Conservation (phyloP, 2,797 vertebrate genomes). For the Leuciscus waleckii region DNA sequence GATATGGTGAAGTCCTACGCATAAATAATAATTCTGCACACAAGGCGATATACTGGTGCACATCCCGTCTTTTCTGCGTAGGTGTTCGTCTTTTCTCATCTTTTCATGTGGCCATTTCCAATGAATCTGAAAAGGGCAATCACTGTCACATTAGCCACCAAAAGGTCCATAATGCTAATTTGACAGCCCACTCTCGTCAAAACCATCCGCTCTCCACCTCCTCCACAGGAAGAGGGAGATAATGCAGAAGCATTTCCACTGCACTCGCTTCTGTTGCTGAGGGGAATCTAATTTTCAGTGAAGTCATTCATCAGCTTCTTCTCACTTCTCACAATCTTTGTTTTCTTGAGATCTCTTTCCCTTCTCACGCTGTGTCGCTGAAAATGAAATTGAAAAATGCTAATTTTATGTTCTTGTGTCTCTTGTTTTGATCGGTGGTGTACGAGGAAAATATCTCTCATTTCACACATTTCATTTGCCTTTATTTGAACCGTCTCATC, state of each 20-base stretch:
- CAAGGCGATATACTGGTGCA: background rate
- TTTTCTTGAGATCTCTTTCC: background rate
- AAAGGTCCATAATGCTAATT: slow-evolving; percentile 12
- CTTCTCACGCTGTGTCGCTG: background rate
- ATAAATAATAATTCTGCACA: background rate
- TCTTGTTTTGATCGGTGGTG: background rate
- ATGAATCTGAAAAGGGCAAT: background rate
- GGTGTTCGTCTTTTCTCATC: background rate
- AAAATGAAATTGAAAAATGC: slow-evolving; percentile 39
- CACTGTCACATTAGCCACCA: background rate
- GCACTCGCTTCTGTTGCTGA: background rate
- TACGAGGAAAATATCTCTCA: background rate
- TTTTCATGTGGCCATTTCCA: background rate
- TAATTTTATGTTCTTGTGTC: background rate
- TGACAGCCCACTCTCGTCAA: slow-evolving; percentile 38
- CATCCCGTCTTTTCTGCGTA: slow-evolving; percentile 29
- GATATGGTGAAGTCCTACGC: background rate
- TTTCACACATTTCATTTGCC: background rate
- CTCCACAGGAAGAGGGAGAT: background rate
- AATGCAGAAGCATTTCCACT: slow-evolving; percentile 16
- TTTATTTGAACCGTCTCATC: background rate
- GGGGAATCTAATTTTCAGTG: slow-evolving; percentile 8
- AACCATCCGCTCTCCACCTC: slow-evolving; percentile 36
- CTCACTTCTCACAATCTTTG: background rate
- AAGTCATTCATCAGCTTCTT: background rate